Evolutionary conservation across 2,113 vertebrate species (phyloP), one percentile per base, ranked within the genome.

Genomic region (Passer domesticus): DNA sequence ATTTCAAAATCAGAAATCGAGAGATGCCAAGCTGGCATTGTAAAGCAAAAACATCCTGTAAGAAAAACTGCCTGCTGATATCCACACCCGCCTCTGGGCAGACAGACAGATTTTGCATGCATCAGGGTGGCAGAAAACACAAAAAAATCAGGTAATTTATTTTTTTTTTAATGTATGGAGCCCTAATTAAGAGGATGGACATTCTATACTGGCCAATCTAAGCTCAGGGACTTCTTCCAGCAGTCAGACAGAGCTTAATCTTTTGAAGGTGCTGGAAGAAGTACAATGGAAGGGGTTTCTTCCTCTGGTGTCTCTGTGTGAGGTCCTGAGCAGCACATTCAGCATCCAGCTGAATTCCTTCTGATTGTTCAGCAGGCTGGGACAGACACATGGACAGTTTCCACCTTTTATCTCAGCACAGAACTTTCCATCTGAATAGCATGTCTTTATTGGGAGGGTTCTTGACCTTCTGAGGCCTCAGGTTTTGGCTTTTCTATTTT

Each of bases 371-470:
- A 89, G 39, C 56, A 52, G 58, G 31, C 60, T 53, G n/a, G 53
- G 69, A 92, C 49, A 56, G 41, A 49, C 63, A 11, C 70, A 64
- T 4, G 52, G 86, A 78, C 52, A 84, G 27, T 27, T 84, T 89
- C 83, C 53, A 95, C 93, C 84, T 95, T 92, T 94, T 87, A 92
- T 91, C 66, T 87, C 55, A 28, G 69, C 80, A 68, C 86, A 87
- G 56, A 92, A 68, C 22, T 87, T 89, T 91, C 77, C 81, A 79
- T 72, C n/a, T 68, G 73, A 94, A 76, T 7, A 16, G 50, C 4
- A 4, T 9, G 27, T 39, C 59, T 76, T 83, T 68, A 55, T 15
- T 13, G 62, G 53, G 37, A 72, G 81, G 59, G 22, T 55, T 60
- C 56, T 24, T 70, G 72, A 63, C 75, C 91, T 93, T 30, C 52